Percentiles rank a stretch among this genome's conserved stretches.
Evolutionary conservation across 2,888 invertebrate species (phyloP).

Genomic region (Oscheius sp.): DNA sequence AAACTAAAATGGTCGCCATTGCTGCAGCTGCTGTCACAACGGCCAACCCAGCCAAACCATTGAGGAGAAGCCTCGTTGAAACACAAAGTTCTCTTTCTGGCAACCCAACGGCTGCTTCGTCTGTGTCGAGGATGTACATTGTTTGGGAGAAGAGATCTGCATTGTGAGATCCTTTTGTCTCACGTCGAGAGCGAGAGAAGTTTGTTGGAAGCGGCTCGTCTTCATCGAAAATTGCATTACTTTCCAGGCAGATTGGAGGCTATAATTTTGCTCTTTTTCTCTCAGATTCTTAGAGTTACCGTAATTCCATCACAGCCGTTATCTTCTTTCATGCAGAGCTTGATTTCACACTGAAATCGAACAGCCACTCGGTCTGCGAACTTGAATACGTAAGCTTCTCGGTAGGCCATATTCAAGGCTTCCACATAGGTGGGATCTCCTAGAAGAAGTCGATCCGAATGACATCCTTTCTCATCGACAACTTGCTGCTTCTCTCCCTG

Average conservation of each 20-base stretch:
- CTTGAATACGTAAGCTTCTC: conserved; percentile 70
- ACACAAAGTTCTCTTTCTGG: conserved; percentile 5
- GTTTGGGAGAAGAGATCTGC: conserved; percentile 68
- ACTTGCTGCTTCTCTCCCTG: conserved; percentile 67
- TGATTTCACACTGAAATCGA: conserved; percentile 69
- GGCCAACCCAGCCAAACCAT: conserved; percentile 1
- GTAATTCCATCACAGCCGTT: conserved; percentile 69
- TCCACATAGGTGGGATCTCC: conserved; percentile 70
- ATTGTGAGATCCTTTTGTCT: conserved; percentile 34
- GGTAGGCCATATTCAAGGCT: conserved; percentile 69
- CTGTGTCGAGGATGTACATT: conserved; percentile 65
- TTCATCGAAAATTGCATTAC: not conserved
- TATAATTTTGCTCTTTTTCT: conserved; percentile 13
- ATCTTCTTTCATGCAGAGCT: conserved; percentile 68
- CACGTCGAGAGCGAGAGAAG: not conserved
- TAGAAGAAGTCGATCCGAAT: conserved; percentile 64
- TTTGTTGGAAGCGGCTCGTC: not conserved
- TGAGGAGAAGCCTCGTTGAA: not conserved
- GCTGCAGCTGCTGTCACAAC: conserved; percentile 7
- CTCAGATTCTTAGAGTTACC: too few relatives aligned
- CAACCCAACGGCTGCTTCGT: not conserved
- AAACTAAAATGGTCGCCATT: not conserved
- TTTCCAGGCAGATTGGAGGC: conserved; percentile 43
- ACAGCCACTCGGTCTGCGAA: conserved; percentile 69
- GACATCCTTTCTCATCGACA: conserved; percentile 69